A percentile compares a stretch with the other conserved stretches of the same genome.
These are phyloP conservation scores for Heliornis fulica DNA, from an alignment of 2,113 vertebrate genomes.

Conservation along the genomic window DNA sequence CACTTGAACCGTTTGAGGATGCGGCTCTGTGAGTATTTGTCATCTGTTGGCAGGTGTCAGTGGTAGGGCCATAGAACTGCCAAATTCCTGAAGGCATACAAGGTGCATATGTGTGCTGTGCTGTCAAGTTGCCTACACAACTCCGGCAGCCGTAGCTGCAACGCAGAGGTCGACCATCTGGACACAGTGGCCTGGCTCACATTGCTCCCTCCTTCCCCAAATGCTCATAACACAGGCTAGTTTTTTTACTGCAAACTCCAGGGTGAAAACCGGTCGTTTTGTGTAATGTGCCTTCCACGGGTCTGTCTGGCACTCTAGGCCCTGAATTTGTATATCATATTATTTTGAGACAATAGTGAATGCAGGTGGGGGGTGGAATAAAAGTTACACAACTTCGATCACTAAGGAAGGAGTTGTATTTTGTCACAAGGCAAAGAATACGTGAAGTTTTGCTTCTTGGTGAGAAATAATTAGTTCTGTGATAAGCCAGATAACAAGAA, in stretches of 20 bases:
- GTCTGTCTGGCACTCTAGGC: background rate
- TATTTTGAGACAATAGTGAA: background rate
- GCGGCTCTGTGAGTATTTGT: background rate
- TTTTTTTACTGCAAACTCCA: background rate
- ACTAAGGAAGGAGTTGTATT: background rate
- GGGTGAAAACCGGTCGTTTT: fast-evolving
- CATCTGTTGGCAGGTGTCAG: background rate
- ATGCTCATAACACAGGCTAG: background rate
- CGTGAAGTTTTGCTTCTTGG: background rate
- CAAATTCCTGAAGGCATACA: fast-evolving
- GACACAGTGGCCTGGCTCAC: fast-evolving
- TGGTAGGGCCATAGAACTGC: background rate
- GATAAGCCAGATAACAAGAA: background rate
- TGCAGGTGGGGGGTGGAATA: too few relatives aligned
- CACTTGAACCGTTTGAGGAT: background rate
- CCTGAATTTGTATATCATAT: background rate
- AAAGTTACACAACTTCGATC: background rate
- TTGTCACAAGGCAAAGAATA: background rate
- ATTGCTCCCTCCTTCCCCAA: too few relatives aligned
- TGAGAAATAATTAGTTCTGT: background rate
- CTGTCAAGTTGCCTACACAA: background rate
- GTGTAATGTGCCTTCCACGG: background rate
- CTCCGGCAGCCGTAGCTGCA: fast-evolving
- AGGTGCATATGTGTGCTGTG: fast-evolving
- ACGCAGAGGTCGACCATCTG: fast-evolving